A percentile compares a stretch with the other conserved stretches of the same genome.
phyloP scores from a whole-genome alignment of 1,140 invertebrate species.

The Sinonovacula constricta region DNA sequence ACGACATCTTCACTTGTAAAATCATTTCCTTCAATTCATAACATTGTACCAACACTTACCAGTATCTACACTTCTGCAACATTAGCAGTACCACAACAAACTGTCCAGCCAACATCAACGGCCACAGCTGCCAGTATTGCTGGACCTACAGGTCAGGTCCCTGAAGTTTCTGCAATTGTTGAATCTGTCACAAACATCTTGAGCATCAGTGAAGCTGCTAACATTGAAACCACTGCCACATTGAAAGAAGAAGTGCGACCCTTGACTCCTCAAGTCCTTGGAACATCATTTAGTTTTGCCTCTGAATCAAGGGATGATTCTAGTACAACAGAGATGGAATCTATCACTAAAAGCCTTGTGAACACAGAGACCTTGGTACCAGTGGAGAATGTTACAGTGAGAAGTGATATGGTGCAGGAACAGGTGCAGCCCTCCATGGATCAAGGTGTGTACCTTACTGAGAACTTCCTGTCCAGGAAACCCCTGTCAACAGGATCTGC shows the following conservation, averaged over 20 bases:
- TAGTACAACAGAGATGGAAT: slow-evolving; percentile 18
- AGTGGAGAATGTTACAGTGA: slow-evolving; percentile 37
- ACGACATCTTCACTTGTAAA: neutral
- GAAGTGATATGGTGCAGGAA: slow-evolving; percentile 31
- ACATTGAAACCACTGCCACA: neutral
- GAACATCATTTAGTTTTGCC: slow-evolving; percentile 11
- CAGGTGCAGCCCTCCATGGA: slow-evolving; percentile 33
- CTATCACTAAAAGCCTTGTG: neutral
- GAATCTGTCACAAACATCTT: neutral
- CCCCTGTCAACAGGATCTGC: slow-evolving; percentile 56
- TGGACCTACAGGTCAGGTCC: neutral
- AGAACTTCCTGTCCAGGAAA: slow-evolving; percentile 63
- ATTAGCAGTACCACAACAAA: neutral
- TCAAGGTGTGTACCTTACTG: slow-evolving; percentile 56
- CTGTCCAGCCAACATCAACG: neutral
- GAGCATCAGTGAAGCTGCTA: too few relatives aligned
- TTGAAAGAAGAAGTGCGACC: slow-evolving; percentile 1
- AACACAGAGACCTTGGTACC: neutral
- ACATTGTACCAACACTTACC: neutral
- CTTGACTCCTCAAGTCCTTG: neutral
- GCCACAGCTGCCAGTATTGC: neutral
- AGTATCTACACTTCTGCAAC: neutral
- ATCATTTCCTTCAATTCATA: neutral
- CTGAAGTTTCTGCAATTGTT: neutral
- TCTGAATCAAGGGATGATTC: slow-evolving; percentile 2